Evolutionary conservation across 2,113 vertebrate genomes (phyloP), one percentile per base, ranked within the genome.

Genomic region (Ursus arctos): DNA sequence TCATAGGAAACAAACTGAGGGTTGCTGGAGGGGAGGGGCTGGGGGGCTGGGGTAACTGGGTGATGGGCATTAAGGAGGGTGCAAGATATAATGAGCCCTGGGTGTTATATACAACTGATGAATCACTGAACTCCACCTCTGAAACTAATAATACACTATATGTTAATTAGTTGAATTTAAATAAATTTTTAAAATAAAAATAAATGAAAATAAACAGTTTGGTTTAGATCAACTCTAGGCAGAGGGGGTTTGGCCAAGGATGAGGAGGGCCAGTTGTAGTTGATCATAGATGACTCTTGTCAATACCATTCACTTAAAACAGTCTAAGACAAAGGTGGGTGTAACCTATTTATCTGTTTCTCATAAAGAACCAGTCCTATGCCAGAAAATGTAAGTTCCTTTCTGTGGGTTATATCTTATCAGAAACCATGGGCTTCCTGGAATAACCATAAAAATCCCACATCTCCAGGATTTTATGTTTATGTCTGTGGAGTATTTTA

Each of bases 401-500:
- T 61, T 93, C 61, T 71, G 2, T 80, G 43, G 95, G 49, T 85
- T 28, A 61, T 63, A 57, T 22, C 8, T 88, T 84, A 69, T 69
- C 40, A 65, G 65, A 86, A 94, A 31, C 14, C 28, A 59, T 84
- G 43, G 65, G 16, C 53, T 96, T 86, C 74, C 16, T 96, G 59
- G 51, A 93, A 88, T 93, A 24, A 85, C 31, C 86, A 9, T 40
- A 92, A 67, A 90, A 82, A 43, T 89, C 80, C 18, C 43, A 92
- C 72, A 72, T 82, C 28, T 97, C 71, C 80, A 6, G 55, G 19
- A 36, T 59, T 51, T 87, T 88, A 61, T 67, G 76, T 95, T 84
- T 83, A 47, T 83, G 85, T 77, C 33, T 97, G n/a, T 77, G 31
- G 31, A 80, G 9, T 88, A 94, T 87, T 92, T 87, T 82, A 95